Evolutionary conservation across 2,797 vertebrate genomes (phyloP), one percentile per base, ranked within the genome.

Genomic region (Ctenosaura bakeri): DNA sequence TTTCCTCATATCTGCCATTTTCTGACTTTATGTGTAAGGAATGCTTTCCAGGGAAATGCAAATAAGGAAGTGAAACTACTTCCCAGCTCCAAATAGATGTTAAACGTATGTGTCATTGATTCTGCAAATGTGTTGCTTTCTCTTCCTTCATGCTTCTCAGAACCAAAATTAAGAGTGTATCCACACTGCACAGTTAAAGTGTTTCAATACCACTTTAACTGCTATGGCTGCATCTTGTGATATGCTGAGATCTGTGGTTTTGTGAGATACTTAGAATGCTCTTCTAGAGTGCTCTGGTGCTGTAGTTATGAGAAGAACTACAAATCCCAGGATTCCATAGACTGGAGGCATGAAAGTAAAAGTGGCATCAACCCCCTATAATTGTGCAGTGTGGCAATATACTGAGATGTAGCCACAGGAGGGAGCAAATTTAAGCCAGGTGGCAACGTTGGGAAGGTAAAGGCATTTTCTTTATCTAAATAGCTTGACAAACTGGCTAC

Each of bases 71-170:
- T 69, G 0, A 91, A 95, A 71, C 73, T 74, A n/a, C 5, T 93
- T 82, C 22, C 66, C 6, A 77, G 4, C 42, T 85, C 35, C 35
- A 82, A 24, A 82, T 1, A 20, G 73, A 52, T 76, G 4, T 74
- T 82, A 86, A 66, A 81, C 22, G 42, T 50, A 50, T 74, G 54
- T 62, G 38, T 81, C 77, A 86, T 90, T 35, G 56, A 24, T 0
- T 92, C 81, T 84, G 74, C 92, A 64, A 69, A 94, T 92, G 7
- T 64, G 2, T 86, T 96, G 94, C 62, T 1, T 50, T 16, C 1
- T 20, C 24, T 90, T 90, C 71, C 56, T 26, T 32, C 77, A 12
- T 32, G 18, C 29, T 83, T 52, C 20, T 42, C 20, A 64, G 32
- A 12, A 9, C 29, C 32, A 73, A 35, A 64, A 54, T 24, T 64